A percentile compares a stretch with the other conserved stretches of the same genome.
phyloP scores from a whole-genome alignment of 2,113 vertebrate species.

The Pipa parva region DNA sequence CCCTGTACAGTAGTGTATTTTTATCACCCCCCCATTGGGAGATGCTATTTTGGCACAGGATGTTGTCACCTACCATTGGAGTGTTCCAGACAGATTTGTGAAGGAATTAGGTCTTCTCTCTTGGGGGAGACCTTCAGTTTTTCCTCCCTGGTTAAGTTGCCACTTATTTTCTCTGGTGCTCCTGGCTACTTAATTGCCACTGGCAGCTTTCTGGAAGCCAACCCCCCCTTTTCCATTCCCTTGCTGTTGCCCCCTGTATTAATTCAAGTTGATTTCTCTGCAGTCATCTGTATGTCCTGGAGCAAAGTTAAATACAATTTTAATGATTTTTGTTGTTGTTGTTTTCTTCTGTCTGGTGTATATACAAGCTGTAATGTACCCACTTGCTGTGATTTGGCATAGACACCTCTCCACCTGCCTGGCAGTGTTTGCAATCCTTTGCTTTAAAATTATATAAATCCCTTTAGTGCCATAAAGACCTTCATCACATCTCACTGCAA shows the following conservation, averaged over 20 bases:
- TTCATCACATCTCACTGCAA: neutral
- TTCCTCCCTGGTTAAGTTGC: neutral
- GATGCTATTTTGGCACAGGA: conserved; percentile 29
- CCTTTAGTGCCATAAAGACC: neutral
- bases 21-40: neutral
- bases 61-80: conserved; percentile 29
- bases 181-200: conserved; percentile 5
- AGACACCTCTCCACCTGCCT: neutral
- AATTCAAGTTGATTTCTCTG: neutral
- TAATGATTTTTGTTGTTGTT: neutral
- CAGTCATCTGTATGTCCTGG: neutral
- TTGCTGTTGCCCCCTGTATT: neutral
- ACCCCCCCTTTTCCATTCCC: neutral
- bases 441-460: conserved; percentile 2
- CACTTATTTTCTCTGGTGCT: neutral
- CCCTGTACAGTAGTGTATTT: conserved; percentile 9
- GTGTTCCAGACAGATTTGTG: conserved; percentile 24
- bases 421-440: neutral
- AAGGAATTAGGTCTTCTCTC: conserved; percentile 34
- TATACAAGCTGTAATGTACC: neutral
- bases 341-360: neutral
- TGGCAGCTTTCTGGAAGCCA: too few species aligned
- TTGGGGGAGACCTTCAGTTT: neutral
- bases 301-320: neutral
- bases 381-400: neutral